phyloP scores from a whole-genome alignment of 2,113 vertebrate genomes.

The Melanerpes aurifrons region DNA sequence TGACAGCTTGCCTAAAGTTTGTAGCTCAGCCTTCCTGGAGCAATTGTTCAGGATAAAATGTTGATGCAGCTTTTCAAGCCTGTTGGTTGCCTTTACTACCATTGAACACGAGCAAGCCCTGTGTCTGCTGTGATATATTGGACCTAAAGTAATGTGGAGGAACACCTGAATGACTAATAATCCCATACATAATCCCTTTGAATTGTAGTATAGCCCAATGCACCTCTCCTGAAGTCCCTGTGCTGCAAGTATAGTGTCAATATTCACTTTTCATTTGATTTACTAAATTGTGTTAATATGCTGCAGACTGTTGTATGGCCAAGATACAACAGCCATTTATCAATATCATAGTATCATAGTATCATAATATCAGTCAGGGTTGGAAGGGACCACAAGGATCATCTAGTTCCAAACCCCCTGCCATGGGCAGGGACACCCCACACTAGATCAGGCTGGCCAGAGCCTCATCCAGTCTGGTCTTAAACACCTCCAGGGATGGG shows the following conservation, averaged over 20 bases:
- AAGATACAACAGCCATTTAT: background rate
- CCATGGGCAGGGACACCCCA: too few species aligned
- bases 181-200: background rate
- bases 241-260: background rate
- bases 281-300: background rate
- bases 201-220: background rate
- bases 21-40: constrained; percentile 31
- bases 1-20: constrained; percentile 43
- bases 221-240: background rate
- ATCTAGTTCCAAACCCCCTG: too few species aligned
- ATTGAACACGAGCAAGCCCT: background rate
- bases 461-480: too few species aligned
- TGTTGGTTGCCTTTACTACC: constrained; percentile 16
- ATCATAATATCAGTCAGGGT: too few species aligned
- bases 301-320: background rate
- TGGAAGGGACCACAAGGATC: too few species aligned
- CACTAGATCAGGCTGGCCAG: too few species aligned
- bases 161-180: background rate
- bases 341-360: background rate
- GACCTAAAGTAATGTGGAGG: background rate
- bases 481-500: too few species aligned
- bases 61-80: constrained; percentile 42
- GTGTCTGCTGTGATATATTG: background rate
- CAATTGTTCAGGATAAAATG: constrained; percentile 46
- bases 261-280: background rate